Base-by-base conservation (phyloP, 2,888 invertebrate genomes). In the Argyresthia albistria region DNA sequence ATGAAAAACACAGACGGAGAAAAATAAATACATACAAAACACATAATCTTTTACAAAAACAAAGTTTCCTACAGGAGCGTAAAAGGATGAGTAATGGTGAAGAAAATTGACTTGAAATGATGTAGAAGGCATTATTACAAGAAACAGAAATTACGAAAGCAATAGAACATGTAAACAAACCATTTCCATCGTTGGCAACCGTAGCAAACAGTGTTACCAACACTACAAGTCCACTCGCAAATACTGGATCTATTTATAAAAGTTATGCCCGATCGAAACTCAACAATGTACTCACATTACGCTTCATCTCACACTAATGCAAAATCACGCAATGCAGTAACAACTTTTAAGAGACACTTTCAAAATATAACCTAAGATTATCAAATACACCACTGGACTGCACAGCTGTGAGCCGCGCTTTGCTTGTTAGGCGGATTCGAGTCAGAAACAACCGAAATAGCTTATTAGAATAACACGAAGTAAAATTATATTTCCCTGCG, bases 401-500 rank as follows among this genome's bases (percentile, higher is more conserved):
- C 64, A 63, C 74, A 65, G 68, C 71, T 69, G 70, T 69, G 70
- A 66, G 70, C 69, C 64, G 68, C 70, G 71, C 60, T 76, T 73
- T 72, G 72, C 71, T 70, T 67, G 62, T 65, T 63, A 65, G 73
- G 43, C 75, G 67, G 76, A 75, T 71, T 79, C 75, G 69, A 73
- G 77, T 71, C 70, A 68, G 39, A 75, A 60, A 69, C 61, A 62
- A 79, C 86, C 70, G 76, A 84, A 87, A 87, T 86, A 87, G 86
- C 84, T 78, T 81, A 84, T 84, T 80, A 82, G 81, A 86, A 86
- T 83, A 84, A 80, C 79, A 49, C 72, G 76, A 70, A 74, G 70
- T 79, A 77, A 79, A 82, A 82, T 81, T 82, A 83, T 81, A 80
- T 76, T 77, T 52, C 14, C n/a, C 74, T 77, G 76, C 86, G 86